These are phyloP conservation scores for Vanacampus margaritifer DNA, from an alignment of 2,113 vertebrate genomes.

Conservation along the genomic window DNA sequence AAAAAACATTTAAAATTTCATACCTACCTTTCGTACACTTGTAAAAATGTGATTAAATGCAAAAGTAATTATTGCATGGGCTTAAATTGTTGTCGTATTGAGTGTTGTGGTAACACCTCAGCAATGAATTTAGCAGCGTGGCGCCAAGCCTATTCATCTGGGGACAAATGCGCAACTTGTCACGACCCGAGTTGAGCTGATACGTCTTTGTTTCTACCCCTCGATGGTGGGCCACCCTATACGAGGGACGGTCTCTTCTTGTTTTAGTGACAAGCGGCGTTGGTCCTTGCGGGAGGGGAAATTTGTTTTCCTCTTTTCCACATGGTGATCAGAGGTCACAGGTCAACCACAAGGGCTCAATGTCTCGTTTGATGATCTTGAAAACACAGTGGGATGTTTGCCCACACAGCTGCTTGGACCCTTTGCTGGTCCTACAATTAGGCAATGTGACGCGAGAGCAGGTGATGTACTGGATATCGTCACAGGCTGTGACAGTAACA, in stretches of 20 bases:
- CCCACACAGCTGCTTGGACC: constrained; percentile 16
- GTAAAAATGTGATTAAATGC: background rate
- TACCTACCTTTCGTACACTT: background rate
- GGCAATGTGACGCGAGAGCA: background rate
- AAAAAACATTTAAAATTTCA: too few species aligned
- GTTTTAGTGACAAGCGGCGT: background rate
- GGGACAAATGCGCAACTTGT: background rate
- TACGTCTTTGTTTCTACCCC: background rate
- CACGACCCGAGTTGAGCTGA: background rate
- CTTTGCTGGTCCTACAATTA: background rate
- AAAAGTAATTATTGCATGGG: background rate
- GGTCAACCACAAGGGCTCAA: constrained; percentile 19
- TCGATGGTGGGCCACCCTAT: background rate
- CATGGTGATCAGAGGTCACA: constrained; percentile 24
- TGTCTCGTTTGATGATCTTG: constrained; percentile 10
- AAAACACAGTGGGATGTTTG: constrained; percentile 19
- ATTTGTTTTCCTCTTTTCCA: constrained; percentile 1
- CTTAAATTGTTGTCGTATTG: background rate
- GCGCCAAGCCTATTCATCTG: background rate
- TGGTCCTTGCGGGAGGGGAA: background rate
- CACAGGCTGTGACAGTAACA: too few species aligned
- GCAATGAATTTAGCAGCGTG: background rate
- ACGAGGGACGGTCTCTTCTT: background rate
- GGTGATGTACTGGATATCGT: too few species aligned
- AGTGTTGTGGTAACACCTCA: background rate